Base-by-base conservation (phyloP, 2,888 invertebrate genomes). In the Agriopis leucophaearia region DNA sequence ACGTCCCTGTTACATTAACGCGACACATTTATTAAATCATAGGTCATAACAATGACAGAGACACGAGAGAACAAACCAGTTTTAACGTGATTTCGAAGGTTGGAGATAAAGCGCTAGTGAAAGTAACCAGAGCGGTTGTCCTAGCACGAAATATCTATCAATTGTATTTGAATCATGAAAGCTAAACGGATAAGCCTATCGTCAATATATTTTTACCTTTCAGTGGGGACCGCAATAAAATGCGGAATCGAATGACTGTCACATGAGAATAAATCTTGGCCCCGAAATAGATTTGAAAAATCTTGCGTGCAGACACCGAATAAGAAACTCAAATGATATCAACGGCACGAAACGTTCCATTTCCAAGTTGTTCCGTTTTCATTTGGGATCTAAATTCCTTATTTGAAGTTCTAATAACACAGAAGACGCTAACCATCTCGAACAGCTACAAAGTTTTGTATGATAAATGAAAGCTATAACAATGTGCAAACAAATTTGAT, bases 81-180 rank as follows among this genome's bases (percentile, higher is more conserved):
- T 85, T 71, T 62, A 72, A 75, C 73, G 76, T 75, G 78, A 80
- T 80, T 71, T 74, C 77, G 82, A 82, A 84, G 82, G 81, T 78
- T 84, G 71, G 64, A 79, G 79, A 84, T 82, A 84, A 78, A 78
- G 69, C 68, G 69, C 77, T 66, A 83, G 84, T 85, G 86, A 86
- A 85, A 86, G 86, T 84, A 73, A 78, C 76, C 74, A 69, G 74
- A 66, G 71, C 77, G 61, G 70, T 57, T 66, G 64, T 68, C 74
- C 73, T 71, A 69, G 76, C 66, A 71, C 69, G 64, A 74, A 64
- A 75, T 73, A 75, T 75, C 70, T 76, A 76, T 76, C 73, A 73
- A 73, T 70, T 69, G 71, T 74, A 75, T 67, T 76, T 70, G 69
- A 62, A 40, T 66, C 69, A 51, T 59, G 55, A 64, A 63, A 68